Evolutionary conservation across 1,140 invertebrate species (phyloP), one percentile per base, ranked within the genome.

Genomic region (Pissodes strobi): DNA sequence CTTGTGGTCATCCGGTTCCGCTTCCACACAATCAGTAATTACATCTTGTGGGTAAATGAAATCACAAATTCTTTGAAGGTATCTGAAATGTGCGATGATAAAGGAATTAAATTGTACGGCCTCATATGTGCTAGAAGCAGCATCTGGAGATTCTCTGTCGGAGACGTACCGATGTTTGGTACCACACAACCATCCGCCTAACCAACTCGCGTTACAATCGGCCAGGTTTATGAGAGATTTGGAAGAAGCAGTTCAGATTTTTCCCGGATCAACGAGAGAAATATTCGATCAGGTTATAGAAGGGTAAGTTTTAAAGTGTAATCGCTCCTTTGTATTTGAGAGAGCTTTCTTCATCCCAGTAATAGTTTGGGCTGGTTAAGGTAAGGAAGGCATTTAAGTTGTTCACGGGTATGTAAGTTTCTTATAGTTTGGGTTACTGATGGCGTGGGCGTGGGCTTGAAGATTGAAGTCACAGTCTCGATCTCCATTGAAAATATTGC

Each of bases 1-100:
- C 69, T 66, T 57, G 69, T n/a, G 46, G 49, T 52, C 61, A 68
- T 63, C 66, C 52, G 2, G n/a, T 37, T 13, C 49, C 63, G 34
- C n/a, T n/a, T n/a, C n/a, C n/a, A n/a, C n/a, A n/a, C n/a, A n/a
- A n/a, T n/a, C n/a, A n/a, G n/a, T n/a, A n/a, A n/a, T n/a, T n/a
- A n/a, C n/a, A n/a, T n/a, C n/a, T n/a, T n/a, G n/a, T n/a, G n/a
- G n/a, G n/a, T n/a, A n/a, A n/a, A n/a, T n/a, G n/a, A n/a, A n/a
- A n/a, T n/a, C n/a, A n/a, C 25, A 15, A 12, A 2, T 34, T 34
- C 5, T 27, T 61, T 22, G 12, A 46, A 61, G 58, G 27, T 61
- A 61, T 61, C 22, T 61, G 10, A 61, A 27, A 17, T 61, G 58
- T 39, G 15, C 45, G 38, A 51, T 48, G 37, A 4, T 17, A 8